Percentiles rank a stretch among this genome's conserved stretches.
phyloP scores from a whole-genome alignment of 2,888 invertebrate species.

The Eupithecia vulgata region DNA sequence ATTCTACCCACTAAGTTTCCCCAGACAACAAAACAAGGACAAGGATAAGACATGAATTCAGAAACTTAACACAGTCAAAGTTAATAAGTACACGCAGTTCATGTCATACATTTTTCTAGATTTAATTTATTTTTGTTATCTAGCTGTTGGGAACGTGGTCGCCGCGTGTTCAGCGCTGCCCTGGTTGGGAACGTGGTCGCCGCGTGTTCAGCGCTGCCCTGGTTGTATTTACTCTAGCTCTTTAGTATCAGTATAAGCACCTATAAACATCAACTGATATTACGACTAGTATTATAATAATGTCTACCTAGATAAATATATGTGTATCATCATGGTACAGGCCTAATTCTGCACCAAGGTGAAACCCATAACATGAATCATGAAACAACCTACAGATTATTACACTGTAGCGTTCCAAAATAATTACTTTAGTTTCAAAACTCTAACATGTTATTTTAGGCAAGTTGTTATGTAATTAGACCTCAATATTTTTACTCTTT shows the following conservation, averaged over 20 bases:
- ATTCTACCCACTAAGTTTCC: neutral
- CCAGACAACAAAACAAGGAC: neutral
- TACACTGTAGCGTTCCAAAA: neutral
- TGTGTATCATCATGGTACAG: conserved; percentile 16
- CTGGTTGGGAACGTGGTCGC: neutral
- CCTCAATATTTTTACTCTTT: conserved; percentile 7
- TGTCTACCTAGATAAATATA: neutral
- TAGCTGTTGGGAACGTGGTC: neutral
- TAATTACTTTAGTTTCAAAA: conserved; percentile 4
- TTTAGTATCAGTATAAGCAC: neutral
- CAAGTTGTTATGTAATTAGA: conserved; percentile 1
- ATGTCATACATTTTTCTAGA: neutral
- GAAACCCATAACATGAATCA: neutral
- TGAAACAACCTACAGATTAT: neutral
- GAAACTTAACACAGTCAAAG: neutral
- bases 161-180: neutral
- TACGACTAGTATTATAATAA: conserved; percentile 22
- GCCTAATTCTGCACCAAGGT: conserved; percentile 12
- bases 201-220: neutral
- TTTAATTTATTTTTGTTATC: neutral
- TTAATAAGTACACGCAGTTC: neutral
- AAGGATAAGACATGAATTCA: neutral
- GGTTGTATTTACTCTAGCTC: conserved; percentile 3
- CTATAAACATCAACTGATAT: conserved; percentile 13
- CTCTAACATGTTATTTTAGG: conserved; percentile 1